These are phyloP conservation scores for Antheraea assamensis DNA, from an alignment of 2,888 invertebrate genomes.

Conservation along the genomic window DNA sequence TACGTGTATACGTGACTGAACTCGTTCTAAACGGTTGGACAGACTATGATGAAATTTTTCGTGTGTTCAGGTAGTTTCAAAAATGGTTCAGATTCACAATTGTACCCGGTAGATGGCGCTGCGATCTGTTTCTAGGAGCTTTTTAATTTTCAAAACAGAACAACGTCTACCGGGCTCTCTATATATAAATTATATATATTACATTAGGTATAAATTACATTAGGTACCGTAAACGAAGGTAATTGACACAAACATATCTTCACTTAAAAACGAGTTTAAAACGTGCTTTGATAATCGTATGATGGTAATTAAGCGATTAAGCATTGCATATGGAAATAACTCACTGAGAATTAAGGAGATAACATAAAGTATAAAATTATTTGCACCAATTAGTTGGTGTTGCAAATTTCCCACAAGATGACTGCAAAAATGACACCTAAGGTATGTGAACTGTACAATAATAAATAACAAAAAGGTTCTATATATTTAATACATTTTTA, in stretches of 20 bases:
- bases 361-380: conserved; percentile 24
- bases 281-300: not conserved
- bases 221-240: not conserved
- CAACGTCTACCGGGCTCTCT: too few species aligned
- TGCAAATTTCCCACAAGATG: not conserved
- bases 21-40: too few species aligned
- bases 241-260: not conserved
- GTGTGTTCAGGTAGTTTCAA: too few species aligned
- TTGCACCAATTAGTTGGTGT: not conserved
- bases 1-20: too few species aligned
- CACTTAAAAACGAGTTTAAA: not conserved
- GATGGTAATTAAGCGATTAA: not conserved
- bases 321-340: conserved; percentile 1
- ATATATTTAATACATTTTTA: not conserved
- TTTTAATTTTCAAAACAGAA: too few species aligned
- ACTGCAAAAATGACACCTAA: conserved; percentile 1
- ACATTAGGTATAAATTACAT: too few species aligned
- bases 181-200: too few species aligned
- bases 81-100: too few species aligned
- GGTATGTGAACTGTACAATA: not conserved
- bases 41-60: too few species aligned
- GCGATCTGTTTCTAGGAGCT: too few species aligned
- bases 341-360: not conserved
- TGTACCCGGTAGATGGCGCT: too few species aligned
- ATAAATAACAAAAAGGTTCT: not conserved